Evolutionary conservation across 2,888 invertebrate genomes (phyloP).

Genomic region (Nycteola revayana): DNA sequence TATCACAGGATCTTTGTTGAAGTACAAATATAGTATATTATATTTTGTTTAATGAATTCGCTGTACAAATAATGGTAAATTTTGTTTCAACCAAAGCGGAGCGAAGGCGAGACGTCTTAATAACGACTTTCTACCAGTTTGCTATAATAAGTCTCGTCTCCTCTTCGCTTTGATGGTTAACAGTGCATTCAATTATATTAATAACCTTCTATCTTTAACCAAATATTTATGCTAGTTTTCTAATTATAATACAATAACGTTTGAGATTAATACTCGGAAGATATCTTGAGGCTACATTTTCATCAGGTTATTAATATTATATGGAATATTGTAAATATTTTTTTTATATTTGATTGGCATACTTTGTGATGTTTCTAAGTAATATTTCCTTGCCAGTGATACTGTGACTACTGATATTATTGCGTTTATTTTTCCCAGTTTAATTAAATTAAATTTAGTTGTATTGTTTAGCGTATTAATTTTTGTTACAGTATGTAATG

Average conservation of each 20-base stretch:
- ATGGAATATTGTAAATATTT: conserved; percentile 28
- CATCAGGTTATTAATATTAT: conserved; percentile 17
- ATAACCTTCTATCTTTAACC: too few relatives aligned
- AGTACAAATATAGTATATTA: too few relatives aligned
- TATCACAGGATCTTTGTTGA: too few relatives aligned
- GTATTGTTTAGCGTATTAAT: conserved; percentile 22
- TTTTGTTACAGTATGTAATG: too few relatives aligned
- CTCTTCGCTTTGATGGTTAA: too few relatives aligned
- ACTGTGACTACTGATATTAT: conserved; percentile 44
- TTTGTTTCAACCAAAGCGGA: too few relatives aligned
- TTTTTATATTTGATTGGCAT: conserved; percentile 18
- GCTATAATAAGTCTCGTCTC: too few relatives aligned
- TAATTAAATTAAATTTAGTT: conserved; percentile 24
- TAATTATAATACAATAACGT: conserved; percentile 11
- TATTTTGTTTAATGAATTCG: too few relatives aligned
- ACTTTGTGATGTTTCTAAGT: conserved; percentile 27
- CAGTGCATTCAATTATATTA: too few relatives aligned
- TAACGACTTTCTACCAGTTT: too few relatives aligned
- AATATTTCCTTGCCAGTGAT: conserved; percentile 54
- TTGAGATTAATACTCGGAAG: conserved; percentile 27
- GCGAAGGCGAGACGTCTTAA: too few relatives aligned
- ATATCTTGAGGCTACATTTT: conserved; percentile 34
- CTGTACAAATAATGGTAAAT: too few relatives aligned
- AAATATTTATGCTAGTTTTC: conserved; percentile 13
- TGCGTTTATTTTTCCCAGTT: conserved; percentile 19